Evolutionary conservation across 2,888 invertebrate species (phyloP), one percentile per base, ranked within the genome.

Genomic region (Folsomia candida): DNA sequence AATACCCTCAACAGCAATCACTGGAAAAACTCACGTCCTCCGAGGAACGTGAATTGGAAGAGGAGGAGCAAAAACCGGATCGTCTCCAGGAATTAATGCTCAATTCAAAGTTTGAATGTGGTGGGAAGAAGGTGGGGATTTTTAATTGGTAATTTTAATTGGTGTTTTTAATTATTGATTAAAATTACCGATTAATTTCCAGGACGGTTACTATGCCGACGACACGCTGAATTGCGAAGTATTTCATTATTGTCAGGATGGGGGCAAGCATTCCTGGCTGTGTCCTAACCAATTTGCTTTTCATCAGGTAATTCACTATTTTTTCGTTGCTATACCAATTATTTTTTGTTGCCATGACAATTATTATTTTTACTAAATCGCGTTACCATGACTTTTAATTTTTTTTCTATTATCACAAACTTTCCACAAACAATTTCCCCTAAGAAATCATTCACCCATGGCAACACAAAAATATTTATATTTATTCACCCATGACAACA

Each of bases 211-310:
- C 84, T 94, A 94, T 82, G 94, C 94, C 27, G 94, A 94, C 81
- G 91, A 93, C 81, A 91, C 91, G 59, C 87, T 95, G 26, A 89
- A 89, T 81, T 95, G 94, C 81, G 94, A 94, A 84, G 93, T 94
- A 51, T 95, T 94, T 88, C 94, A 94, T 82, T 94, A 94, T 83
- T 94, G 94, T 82, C 93, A 94, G 82, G 94, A 93, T 80, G 91
- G 90, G 80, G 91, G 91, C 51, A 90, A 90, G 81, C 94, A 94
- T 83, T 94, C 94, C 1, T 95, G 94, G 94, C 58, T 94, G 81
- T 95, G 94, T 81, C 94, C 94, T 0, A 92, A 93, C 81, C 93
- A 93, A 68, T 94, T 94, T 82, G 89, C 89, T 63, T 92, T 92
- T 88, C 92, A 92, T 81, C 91, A 91, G 87, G 91, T 91, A 83